Base-by-base conservation (phyloP, 2,113 vertebrate genomes). In the Etia nguti region DNA sequence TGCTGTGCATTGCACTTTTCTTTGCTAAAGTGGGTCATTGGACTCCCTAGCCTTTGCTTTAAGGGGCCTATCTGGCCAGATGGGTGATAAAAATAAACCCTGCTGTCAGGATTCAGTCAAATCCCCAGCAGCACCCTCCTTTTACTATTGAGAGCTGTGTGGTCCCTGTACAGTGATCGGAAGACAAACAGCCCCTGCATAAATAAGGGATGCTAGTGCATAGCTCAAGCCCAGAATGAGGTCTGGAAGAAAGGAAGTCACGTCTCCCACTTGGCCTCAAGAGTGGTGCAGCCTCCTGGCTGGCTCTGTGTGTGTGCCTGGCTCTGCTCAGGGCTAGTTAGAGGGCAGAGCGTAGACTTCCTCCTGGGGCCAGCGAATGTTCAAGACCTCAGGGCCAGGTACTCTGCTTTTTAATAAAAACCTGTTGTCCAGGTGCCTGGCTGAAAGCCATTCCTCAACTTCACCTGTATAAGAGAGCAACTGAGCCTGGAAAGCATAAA, bases 71-170 rank as follows among this genome's bases (percentile, higher is more conserved):
- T 93, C 89, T 91, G 93, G 92, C 91, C 95, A 96, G 95, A 96
- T 95, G 94, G 94, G 93, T 91, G 93, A 93, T 95, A 96, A 95
- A 96, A 96, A 96, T 95, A 96, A 94, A 92, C 86, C 88, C 82
- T 94, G 87, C 93, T 92, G 94, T 94, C 94, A 94, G 92, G 92
- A 95, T 89, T 95, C 93, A 94, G 90, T 94, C 94, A 93, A 90
- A 91, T 93, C 91, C 92, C 93, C 87, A 86, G 92, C 89, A 93
- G 89, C 75, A 29, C 83, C 88, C 85, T 77, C 81, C 90, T 92
- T 90, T 89, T 92, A 84, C 93, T 85, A 82, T 82, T 54, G 82
- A 93, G 59, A 82, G 82, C 55, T 31, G 84, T 55, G 80, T 83
- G 84, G 90, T 89, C 89, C 60, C 92, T 80, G 79, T 85, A 75